Evolutionary conservation across 2,797 vertebrate genomes (phyloP), one percentile per base, ranked within the genome.

Genomic region (Ambastaia sidthimunki): DNA sequence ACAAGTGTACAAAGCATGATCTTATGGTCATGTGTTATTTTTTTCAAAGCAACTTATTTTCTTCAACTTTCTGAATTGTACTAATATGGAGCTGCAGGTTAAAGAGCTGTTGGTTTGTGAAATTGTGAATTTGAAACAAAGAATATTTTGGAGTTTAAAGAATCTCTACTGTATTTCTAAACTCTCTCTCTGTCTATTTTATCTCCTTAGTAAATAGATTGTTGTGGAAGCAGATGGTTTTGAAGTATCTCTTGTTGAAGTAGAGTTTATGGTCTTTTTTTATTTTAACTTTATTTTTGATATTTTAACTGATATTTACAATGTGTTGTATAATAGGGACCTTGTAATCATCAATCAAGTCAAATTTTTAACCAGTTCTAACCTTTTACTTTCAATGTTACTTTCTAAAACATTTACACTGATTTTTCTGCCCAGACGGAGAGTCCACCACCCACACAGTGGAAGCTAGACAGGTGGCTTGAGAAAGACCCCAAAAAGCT

Each of bases 391-490:
- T 44, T 34, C 28, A 62, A 62, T 74, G 23, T 31, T 74, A 54
- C 19, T 13, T 63, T 57, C 7, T 44, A 11, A 47, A 1, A 54
- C 0, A 70, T 37, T 55, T 41, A 71, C 16, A 11, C 73, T 76
- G 68, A 52, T 82, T 3, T 83, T 18, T 18, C 74, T 82, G 83
- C 90, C 76, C 85, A 98, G 96, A 90, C 91, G 0, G 92, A 96
- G 83, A 94, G 92, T 0, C 92, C 94, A 0, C 92, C 95, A 1
- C 92, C 94, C 66, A 94, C 96, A 90, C 96, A 97, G 89, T 99
- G 98, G 97, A 97, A 99, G 90, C 91, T 99, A 91, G 96, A 99
- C 91, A 97, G 97, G 93, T 99, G 97, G 97, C 91, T 98, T 76
- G 96, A 96, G 86, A 98, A 96, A 84, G 95, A 96, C 21, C 93